Conservation (phyloP, 2,113 vertebrate genomes). For the Dryoscopus gambensis region DNA sequence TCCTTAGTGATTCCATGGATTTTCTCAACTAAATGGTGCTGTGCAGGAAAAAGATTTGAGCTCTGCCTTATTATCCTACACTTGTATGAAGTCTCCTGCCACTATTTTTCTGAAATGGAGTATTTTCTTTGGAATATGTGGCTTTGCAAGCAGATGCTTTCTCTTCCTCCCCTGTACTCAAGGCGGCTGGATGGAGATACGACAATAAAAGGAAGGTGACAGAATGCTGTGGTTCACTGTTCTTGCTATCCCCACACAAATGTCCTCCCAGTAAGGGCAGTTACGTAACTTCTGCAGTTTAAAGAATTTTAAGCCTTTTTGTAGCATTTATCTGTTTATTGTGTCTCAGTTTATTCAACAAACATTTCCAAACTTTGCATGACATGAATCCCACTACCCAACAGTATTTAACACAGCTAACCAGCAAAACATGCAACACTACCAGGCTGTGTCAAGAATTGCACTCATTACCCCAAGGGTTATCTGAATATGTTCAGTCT, state of each 20-base stretch:
- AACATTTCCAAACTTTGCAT: neutral
- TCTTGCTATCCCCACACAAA: neutral
- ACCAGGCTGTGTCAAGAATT: neutral
- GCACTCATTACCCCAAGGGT: neutral
- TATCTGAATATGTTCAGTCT: neutral
- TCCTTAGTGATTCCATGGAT: constrained; percentile 12
- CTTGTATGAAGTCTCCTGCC: neutral
- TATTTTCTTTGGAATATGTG: constrained; percentile 19
- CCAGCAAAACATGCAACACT: constrained; percentile 31
- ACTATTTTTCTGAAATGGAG: neutral
- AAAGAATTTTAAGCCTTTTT: neutral
- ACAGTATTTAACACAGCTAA: constrained; percentile 4
- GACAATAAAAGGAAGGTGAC: constrained; percentile 55
- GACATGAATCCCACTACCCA: neutral
- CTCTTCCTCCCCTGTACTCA: constrained; percentile 7
- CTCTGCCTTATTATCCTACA: constrained; percentile 33
- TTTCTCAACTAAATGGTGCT: constrained; percentile 48
- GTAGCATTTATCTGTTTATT: constrained; percentile 34
- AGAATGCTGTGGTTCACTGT: constrained; percentile 25
- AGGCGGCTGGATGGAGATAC: neutral
- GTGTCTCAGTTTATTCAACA: neutral
- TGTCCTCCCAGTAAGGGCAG: neutral
- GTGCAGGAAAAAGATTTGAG: neutral
- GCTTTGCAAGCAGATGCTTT: constrained; percentile 42
- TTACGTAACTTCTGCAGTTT: neutral